Conservation (phyloP, 2,113 vertebrate genomes). For the Camelus dromedarius region DNA sequence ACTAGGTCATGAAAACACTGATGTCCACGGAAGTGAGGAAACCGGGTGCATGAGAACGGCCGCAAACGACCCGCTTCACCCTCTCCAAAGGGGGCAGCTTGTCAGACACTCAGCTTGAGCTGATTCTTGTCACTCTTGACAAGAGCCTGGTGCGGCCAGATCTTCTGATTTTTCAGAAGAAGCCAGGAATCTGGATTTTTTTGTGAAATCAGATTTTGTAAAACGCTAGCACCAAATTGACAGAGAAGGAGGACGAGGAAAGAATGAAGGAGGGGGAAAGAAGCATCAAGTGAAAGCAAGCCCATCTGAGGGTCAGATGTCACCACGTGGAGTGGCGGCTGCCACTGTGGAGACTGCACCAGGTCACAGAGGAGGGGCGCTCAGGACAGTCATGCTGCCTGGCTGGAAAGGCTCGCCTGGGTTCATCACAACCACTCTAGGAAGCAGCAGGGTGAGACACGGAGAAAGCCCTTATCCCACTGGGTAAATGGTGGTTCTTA, state of each 20-base stretch:
- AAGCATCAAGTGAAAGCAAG: not conserved
- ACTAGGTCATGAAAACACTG: not conserved
- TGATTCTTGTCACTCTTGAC: not conserved
- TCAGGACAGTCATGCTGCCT: accelerated
- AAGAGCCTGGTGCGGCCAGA: not conserved
- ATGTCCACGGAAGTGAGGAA: not conserved
- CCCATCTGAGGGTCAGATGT: not conserved
- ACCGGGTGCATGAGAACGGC: not conserved
- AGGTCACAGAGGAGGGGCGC: not conserved
- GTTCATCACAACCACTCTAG: not conserved
- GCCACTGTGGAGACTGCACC: not conserved
- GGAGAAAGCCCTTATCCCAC: not conserved
- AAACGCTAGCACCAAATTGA: not conserved
- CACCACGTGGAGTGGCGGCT: not conserved
- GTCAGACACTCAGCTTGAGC: not conserved
- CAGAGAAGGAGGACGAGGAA: not conserved
- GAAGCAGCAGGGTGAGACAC: not conserved
- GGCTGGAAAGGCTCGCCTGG: not conserved
- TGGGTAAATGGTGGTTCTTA: not conserved
- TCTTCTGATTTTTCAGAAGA: not conserved
- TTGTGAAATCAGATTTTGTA: not conserved
- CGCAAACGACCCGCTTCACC: not conserved
- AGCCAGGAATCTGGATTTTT: slow-evolving; percentile 27
- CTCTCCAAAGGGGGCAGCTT: not conserved
- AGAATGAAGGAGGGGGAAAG: not conserved